A percentile compares a stretch with the other conserved stretches of the same genome.
Conservation (phyloP, 2,113 vertebrate genomes). For the Micromys minutus region DNA sequence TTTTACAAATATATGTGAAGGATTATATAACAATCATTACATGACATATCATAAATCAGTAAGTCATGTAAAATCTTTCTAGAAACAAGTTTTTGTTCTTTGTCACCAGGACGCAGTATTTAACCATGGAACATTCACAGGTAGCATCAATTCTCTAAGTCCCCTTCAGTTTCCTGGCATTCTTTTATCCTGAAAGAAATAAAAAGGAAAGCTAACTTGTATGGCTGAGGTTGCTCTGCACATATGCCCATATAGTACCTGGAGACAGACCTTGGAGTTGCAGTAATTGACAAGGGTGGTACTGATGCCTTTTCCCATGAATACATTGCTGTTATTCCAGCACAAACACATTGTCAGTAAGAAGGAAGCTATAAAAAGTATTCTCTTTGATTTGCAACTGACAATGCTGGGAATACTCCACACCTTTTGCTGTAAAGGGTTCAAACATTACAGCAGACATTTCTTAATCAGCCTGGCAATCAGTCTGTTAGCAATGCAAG, state of each 20-base stretch:
- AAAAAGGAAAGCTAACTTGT: background rate
- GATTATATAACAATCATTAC: too few relatives aligned
- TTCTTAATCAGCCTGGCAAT: background rate
- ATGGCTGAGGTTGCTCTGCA: background rate
- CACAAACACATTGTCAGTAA: background rate
- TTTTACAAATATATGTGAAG: background rate
- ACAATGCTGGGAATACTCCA: background rate
- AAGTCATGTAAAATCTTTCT: background rate
- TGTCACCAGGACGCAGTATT: background rate
- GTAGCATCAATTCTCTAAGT: background rate
- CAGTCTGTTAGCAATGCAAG: background rate
- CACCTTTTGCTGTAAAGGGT: background rate
- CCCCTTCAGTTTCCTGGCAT: background rate
- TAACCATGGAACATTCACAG: background rate
- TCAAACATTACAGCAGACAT: background rate
- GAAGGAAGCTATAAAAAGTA: background rate
- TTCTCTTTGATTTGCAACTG: background rate
- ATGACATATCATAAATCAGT: background rate
- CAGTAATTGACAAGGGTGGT: background rate
- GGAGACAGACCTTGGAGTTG: background rate
- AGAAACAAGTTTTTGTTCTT: background rate
- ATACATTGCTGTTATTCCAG: rapidly evolving
- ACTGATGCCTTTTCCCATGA: background rate
- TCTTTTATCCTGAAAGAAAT: background rate
- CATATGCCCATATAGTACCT: too few relatives aligned